A percentile compares a stretch with the other conserved stretches of the same genome.
Evolutionary conservation across 2,113 vertebrate genomes (phyloP).

Genomic region (Numenius arquata): DNA sequence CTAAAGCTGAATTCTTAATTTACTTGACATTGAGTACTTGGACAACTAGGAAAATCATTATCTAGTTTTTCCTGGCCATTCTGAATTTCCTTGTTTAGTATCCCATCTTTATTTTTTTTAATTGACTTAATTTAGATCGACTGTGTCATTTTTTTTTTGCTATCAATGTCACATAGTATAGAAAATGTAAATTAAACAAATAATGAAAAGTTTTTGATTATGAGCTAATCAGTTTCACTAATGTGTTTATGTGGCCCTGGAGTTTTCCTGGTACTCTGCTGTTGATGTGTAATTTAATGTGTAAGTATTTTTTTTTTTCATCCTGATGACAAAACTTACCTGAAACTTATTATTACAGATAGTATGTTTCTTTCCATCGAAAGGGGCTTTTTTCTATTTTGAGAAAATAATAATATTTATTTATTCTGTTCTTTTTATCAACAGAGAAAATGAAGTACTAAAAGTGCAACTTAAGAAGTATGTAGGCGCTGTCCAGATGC

Average conservation of each 20-base stretch:
- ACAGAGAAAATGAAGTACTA: conserved; percentile 97
- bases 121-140: background rate
- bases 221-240: background rate
- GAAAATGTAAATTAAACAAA: background rate
- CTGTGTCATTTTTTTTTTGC: background rate
- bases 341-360: background rate
- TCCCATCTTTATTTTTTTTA: background rate
- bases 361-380: background rate
- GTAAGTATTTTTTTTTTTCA: background rate
- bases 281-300: background rate
- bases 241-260: background rate
- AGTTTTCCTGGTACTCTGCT: background rate
- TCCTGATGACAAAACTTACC: background rate
- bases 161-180: background rate
- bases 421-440: conserved; percentile 32
- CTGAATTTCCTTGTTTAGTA: background rate
- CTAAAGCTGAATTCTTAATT: background rate
- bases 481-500: conserved; percentile 98
- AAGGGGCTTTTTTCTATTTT: background rate
- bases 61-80: background rate
- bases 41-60: background rate
- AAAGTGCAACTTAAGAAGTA: conserved; percentile 99
- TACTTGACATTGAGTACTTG: background rate
- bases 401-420: background rate
- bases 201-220: background rate